Evolutionary conservation across 2,888 invertebrate species (phyloP).

Genomic region (Kryphioiulus occultus): DNA sequence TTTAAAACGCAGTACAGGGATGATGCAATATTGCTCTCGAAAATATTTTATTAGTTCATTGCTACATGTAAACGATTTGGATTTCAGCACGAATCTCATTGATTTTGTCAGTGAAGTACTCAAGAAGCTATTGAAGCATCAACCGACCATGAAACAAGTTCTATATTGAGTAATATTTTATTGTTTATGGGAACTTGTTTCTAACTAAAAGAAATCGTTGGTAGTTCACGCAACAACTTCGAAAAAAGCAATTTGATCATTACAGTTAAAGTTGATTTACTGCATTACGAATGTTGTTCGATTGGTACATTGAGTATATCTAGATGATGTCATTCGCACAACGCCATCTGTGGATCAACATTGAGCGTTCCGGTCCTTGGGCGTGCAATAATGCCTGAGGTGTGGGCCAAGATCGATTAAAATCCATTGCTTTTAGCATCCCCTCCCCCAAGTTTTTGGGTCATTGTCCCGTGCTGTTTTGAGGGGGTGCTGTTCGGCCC

Average conservation of each 20-base stretch:
- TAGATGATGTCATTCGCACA: neutral
- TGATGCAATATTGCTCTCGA: too few species aligned
- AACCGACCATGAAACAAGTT: neutral
- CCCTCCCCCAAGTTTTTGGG: constrained; percentile 23
- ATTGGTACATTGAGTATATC: neutral
- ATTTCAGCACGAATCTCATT: too few species aligned
- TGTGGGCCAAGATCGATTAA: constrained; percentile 17
- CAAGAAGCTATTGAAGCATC: neutral
- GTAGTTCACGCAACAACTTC: neutral
- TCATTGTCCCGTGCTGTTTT: neutral
- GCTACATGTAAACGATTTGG: too few species aligned
- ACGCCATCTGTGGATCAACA: neutral
- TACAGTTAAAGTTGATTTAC: neutral
- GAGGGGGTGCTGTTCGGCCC: neutral
- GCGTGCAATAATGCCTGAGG: neutral
- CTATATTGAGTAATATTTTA: neutral
- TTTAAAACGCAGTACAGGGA: too few species aligned
- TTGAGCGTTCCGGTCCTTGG: neutral
- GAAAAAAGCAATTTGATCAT: neutral
- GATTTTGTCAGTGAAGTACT: neutral
- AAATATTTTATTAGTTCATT: too few species aligned
- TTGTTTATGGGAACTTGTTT: neutral
- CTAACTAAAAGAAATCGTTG: neutral
- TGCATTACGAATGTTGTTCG: neutral
- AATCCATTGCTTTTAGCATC: neutral